Conservation (phyloP, 2,888 invertebrate genomes). For the Drosophila rellima region DNA sequence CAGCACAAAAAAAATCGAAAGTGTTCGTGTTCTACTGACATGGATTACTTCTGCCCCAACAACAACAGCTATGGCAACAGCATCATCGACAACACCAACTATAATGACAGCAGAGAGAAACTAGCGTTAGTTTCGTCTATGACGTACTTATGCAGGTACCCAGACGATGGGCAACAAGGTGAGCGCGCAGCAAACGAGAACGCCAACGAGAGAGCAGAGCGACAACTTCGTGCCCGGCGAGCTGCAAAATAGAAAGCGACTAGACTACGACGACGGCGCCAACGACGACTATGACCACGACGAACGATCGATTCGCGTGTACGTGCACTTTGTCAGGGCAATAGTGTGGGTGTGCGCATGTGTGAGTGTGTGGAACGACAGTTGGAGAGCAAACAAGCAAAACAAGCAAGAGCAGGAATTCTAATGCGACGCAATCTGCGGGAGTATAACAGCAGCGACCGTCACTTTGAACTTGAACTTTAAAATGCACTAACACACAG, state of each 20-base stretch:
- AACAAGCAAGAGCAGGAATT: constrained; percentile 53
- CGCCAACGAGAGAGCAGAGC: constrained; percentile 31
- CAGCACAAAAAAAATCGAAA: constrained; percentile 76
- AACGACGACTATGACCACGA: constrained; percentile 27
- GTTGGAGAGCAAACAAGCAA: constrained; percentile 38
- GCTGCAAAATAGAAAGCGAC: constrained; percentile 70
- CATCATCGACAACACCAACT: constrained; percentile 22
- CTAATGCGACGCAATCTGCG: constrained; percentile 58
- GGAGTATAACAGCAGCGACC: constrained; percentile 22
- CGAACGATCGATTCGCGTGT: constrained; percentile 55
- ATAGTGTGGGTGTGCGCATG: constrained; percentile 42
- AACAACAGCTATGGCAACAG: constrained; percentile 24
- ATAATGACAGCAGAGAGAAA: constrained; percentile 62
- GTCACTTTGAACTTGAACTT: constrained; percentile 85
- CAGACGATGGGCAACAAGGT: constrained; percentile 23
- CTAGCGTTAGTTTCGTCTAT: constrained; percentile 76
- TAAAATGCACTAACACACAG: constrained; percentile 64
- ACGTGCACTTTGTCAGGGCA: constrained; percentile 68
- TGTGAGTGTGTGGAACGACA: constrained; percentile 16
- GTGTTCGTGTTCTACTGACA: constrained; percentile 85
- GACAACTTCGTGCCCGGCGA: constrained; percentile 35
- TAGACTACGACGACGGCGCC: constrained; percentile 43
- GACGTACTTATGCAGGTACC: constrained; percentile 47
- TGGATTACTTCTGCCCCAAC: constrained; percentile 77
- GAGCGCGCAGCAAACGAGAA: constrained; percentile 43